Base-by-base conservation (phyloP, 1,140 invertebrate species). In the Antheraea pernyi region DNA sequence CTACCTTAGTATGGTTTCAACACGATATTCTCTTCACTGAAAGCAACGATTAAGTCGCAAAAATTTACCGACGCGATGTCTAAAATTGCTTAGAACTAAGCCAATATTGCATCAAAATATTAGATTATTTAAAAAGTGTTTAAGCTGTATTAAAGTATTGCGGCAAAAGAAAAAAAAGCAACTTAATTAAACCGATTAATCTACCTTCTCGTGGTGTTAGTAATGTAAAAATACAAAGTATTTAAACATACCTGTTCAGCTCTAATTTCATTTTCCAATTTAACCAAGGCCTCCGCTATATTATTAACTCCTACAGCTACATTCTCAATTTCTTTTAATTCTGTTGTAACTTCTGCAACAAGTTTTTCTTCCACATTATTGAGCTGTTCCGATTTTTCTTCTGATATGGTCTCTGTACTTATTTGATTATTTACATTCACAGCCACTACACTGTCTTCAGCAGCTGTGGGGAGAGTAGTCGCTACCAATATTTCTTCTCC, bases 261-360 rank as follows among this genome's bases (percentile, higher is more conserved):
- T 65, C 80, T 76, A 30, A 78, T 73, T 19, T 82, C 83, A 63
- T 80, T 84, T 53, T 87, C 83, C 61, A 85, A 75, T 18, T 68
- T 78, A 5, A 67, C 72, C 8, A 87, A 72, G 39, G 77, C 70
- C n/a, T 88, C 80, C 16, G 75, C 81, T 59, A 88, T 81, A 68
- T 84, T 78, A 18, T 82, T 59, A 4, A 59, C 39, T 61, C 73
- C 65, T 10, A 70, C 65, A 6, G 46, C 46, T 2, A 65, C 67
- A 59, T 69, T 76, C 11, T 59, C 59, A n/a, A 68, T 64, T 13
- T 68, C 59, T 30, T 70, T 70, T 37, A 53, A 53, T 2, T 53
- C 46, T 53, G 46, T 53, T 53, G 11, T 42, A 10, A 42, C 39
- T 0, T 42, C 39, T 42, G 46, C 13, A 53, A 53, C 22, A 69